Evolutionary conservation across 2,888 invertebrate species (phyloP), one percentile per base, ranked within the genome.

Genomic region (Nephrotoma appendiculata): DNA sequence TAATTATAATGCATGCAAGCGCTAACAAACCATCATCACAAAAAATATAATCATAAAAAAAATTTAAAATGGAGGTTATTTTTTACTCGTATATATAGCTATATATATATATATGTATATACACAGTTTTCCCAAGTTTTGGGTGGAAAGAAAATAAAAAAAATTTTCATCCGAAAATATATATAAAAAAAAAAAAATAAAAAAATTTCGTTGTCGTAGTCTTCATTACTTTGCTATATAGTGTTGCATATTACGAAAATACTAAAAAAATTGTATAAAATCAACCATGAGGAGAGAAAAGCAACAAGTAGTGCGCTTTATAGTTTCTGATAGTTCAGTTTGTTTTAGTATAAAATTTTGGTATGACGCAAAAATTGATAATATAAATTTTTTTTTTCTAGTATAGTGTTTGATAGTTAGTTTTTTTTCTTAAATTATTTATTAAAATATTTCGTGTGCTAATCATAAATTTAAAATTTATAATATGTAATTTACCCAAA

Each of bases 241-340:
- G 84, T 84, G 84, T 84, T 84, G 84, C 84, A 84, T 43, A 84
- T 41, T 71, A 71, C 71, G 71, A 71, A 71, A 71, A 71, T 71
- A 71, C 71, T 84, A 84, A 43, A 84, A 41, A 83, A 83, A 41
- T 83, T 84, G 41, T 84, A 42, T 84, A 71, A 71, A 71, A 71
- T 71, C 43, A 84, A 42, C 84, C 84, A 84, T 84, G 84, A 84
- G 84, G 84, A 84, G 84, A 84, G 84, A 41, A 84, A 84, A 84
- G 84, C 84, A 84, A 84, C 84, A 84, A 84, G 84, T 84, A 84
- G 84, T 84, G 84, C 84, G 84, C 84, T 84, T 84, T 84, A 84
- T 84, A 84, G 42, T 84, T 84, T 84, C 43, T 84, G 84, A 84
- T 84, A 84, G 84, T 84, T 84, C 43, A 84, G 84, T 84, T 43